Evolutionary conservation across 35 echinoderm and acorn worm species (phyloP).

Genomic region (Lytechinus variegatus): DNA sequence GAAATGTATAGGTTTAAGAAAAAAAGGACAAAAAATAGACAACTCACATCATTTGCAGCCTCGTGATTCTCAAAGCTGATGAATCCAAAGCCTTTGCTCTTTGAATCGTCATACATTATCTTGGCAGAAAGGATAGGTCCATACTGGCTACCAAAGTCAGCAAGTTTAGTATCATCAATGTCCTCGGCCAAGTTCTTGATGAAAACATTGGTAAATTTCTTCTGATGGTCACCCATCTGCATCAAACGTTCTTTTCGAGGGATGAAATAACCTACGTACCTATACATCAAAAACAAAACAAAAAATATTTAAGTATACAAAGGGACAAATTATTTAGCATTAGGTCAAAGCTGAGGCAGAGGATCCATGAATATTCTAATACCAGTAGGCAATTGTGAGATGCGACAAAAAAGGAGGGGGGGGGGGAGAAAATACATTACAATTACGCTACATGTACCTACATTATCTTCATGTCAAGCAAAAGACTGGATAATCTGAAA

Average conservation of each 20-base stretch:
- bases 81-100: slow-evolving; percentile 88
- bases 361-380: too few species aligned
- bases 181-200: slow-evolving; percentile 92
- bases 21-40: neutral
- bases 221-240: slow-evolving; percentile 80
- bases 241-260: slow-evolving; percentile 75
- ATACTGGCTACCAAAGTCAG: slow-evolving; percentile 62
- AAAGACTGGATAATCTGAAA: too few species aligned
- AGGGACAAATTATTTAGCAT: neutral
- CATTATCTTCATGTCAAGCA: too few species aligned
- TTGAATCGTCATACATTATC: slow-evolving; percentile 82
- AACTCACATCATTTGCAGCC: slow-evolving; percentile 70
- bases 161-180: slow-evolving; percentile 67
- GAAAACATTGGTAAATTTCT: slow-evolving; percentile 89
- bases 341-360: neutral
- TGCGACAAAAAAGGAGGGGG: too few species aligned
- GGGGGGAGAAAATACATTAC: too few species aligned
- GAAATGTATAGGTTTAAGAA: too few species aligned
- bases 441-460: too few species aligned
- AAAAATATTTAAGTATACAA: neutral
- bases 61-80: slow-evolving; percentile 89
- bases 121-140: slow-evolving; percentile 79
- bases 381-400: too few species aligned
- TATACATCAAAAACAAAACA: slow-evolving; percentile 39
- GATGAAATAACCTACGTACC: slow-evolving; percentile 89